Base-by-base conservation (phyloP, 2,113 vertebrate genomes). In the Dunckerocampus dactyliophorus region DNA sequence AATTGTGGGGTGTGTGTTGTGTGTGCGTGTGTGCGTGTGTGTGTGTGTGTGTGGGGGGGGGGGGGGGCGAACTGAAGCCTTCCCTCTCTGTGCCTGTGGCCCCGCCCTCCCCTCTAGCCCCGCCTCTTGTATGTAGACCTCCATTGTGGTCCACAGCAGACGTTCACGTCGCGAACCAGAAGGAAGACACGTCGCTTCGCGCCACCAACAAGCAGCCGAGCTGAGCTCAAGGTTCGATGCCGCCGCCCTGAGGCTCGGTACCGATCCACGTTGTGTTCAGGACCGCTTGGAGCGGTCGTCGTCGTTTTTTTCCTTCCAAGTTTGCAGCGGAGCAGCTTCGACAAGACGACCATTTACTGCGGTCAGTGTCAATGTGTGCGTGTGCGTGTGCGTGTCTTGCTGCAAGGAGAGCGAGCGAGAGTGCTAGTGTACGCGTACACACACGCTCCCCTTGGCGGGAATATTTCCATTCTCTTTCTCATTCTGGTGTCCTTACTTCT, bases 111-210 rank as follows among this genome's bases (percentile, higher is more conserved):
- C n/a, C 53, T 8, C 53, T 39, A 39, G 19, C 34, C n/a, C 34
- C 53, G 53, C 53, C 54, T 12, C 34, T 19, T 56, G 54, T 17
- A 56, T 20, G 37, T 39, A 56, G 20, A 8, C 34, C 54, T 42
- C 54, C 54, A 42, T 56, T 42, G 54, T 56, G 37, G 31, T 15
- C 51, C 17, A 14, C 54, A 37, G 19, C 19, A 12, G 51, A 31
- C 24, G 16, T 53, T 53, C 51, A 17, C 51, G 24, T 31, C 49
- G 49, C 49, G 21, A 12, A 22, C 22, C 4, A 3, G 39, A 43
- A 43, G 39, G 39, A 43, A 43, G 39, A 43, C 39, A 43, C 39
- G 39, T 43, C 39, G 39, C 39, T 6, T 43, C 12, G 39, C 39
- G 6, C 13, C 21, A 22, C 49, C 49, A 22, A 15, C 20, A 51